Evolutionary conservation across 2,888 invertebrate species (phyloP).

Genomic region (Trichopoda pennipes): DNA sequence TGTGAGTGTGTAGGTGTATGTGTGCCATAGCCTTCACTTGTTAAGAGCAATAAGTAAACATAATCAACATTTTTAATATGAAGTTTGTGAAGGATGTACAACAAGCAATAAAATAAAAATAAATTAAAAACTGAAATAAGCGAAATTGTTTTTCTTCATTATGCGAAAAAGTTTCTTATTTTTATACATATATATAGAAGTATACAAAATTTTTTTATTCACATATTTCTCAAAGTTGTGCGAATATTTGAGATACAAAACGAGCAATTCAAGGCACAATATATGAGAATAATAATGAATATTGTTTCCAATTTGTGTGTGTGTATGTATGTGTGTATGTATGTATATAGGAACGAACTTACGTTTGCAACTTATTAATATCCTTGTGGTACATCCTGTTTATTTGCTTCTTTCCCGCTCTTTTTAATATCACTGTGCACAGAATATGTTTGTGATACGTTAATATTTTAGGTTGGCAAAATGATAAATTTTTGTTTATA

Average conservation of each 20-base stretch:
- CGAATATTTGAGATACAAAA: conserved; percentile 17
- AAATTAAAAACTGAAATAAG: conserved; percentile 56
- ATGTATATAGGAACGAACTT: too few species aligned
- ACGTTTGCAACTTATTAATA: conserved; percentile 55
- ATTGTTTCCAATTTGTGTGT: conserved; percentile 32
- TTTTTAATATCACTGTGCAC: conserved; percentile 14
- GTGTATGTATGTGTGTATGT: neutral
- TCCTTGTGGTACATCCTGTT: conserved; percentile 51
- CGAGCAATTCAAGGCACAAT: conserved; percentile 7
- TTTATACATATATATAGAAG: conserved; percentile 4
- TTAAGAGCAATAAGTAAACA: conserved; percentile 44
- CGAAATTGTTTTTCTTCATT: conserved; percentile 56
- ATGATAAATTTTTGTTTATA: neutral
- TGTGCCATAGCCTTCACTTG: neutral
- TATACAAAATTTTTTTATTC: conserved; percentile 2
- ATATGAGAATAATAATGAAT: conserved; percentile 56
- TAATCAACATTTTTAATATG: conserved; percentile 58
- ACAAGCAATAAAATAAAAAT: conserved; percentile 20
- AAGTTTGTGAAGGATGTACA: conserved; percentile 31
- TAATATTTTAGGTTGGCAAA: conserved; percentile 9
- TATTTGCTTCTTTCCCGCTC: conserved; percentile 3
- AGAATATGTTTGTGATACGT: conserved; percentile 17
- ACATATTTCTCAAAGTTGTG: conserved; percentile 43
- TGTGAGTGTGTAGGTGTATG: neutral
- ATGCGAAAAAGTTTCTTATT: conserved; percentile 52